phyloP scores from a whole-genome alignment of 2,113 vertebrate genomes.

The Tamias sibiricus region DNA sequence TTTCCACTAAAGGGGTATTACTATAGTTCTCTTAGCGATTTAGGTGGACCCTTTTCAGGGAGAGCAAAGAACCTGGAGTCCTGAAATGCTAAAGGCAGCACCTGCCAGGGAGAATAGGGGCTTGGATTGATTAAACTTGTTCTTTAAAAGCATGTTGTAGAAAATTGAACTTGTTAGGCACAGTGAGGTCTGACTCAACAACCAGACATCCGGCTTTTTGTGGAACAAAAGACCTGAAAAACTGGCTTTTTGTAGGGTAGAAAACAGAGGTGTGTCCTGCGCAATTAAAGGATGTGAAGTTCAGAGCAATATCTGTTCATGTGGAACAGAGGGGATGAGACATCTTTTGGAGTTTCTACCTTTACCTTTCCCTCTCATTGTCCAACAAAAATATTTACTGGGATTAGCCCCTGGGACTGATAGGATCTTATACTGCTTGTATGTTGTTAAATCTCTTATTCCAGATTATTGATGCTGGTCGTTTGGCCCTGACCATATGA shows the following conservation, averaged over 20 bases:
- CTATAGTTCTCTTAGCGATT: background rate
- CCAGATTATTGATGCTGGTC: background rate
- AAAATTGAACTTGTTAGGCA: slow-evolving; percentile 52
- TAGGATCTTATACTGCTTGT: background rate
- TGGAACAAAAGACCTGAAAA: slow-evolving; percentile 79
- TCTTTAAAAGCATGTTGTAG: slow-evolving; percentile 32
- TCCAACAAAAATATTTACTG: slow-evolving; percentile 12
- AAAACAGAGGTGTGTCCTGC: slow-evolving; percentile 72
- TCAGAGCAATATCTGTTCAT: background rate
- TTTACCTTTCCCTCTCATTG: background rate
- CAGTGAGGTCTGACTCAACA: slow-evolving; percentile 70
- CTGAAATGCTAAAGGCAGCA: slow-evolving; percentile 18
- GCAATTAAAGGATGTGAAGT: slow-evolving; percentile 6
- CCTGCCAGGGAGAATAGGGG: background rate
- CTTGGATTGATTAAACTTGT: slow-evolving; percentile 1
- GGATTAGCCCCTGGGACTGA: background rate
- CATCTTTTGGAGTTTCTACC: background rate
- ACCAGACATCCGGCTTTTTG: slow-evolving; percentile 65
- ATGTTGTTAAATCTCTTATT: background rate
- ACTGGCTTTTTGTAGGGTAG: slow-evolving; percentile 75
- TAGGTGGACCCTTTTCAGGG: background rate
- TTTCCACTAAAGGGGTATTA: background rate
- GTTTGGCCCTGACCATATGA: background rate
- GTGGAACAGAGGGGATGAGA: background rate
- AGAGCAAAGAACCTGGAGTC: slow-evolving; percentile 35